Percentiles rank a stretch among this genome's conserved stretches.
Conservation (phyloP, 2,888 invertebrate genomes). For the Agrotis ipsilon region DNA sequence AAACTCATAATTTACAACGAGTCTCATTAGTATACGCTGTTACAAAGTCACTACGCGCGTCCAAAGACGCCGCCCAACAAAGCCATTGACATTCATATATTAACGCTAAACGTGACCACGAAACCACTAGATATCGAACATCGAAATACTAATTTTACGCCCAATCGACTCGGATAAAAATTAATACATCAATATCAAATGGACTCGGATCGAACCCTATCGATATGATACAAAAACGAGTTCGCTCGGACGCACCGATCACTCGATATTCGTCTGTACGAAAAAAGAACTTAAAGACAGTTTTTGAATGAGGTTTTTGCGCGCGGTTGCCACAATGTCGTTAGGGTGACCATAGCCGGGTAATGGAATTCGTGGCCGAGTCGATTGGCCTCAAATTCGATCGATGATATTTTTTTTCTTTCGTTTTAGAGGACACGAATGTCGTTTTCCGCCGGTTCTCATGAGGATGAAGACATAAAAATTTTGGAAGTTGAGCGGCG, state of each 20-base stretch:
- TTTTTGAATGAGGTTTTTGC: slow-evolving; percentile 84
- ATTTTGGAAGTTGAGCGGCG: slow-evolving; percentile 85
- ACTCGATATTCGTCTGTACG: slow-evolving; percentile 67
- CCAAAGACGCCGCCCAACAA: slow-evolving; percentile 82
- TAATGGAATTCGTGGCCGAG: slow-evolving; percentile 84
- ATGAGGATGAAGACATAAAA: slow-evolving; percentile 90
- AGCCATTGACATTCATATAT: slow-evolving; percentile 87
- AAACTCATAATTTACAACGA: slow-evolving; percentile 84
- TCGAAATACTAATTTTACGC: slow-evolving; percentile 87
- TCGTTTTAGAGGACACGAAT: slow-evolving; percentile 74
- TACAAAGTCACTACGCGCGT: slow-evolving; percentile 78
- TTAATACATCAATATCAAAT: slow-evolving; percentile 85
- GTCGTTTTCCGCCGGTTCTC: slow-evolving; percentile 81
- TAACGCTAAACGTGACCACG: slow-evolving; percentile 85
- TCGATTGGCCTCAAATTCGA: slow-evolving; percentile 78
- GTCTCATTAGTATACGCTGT: slow-evolving; percentile 85
- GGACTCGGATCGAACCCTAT: slow-evolving; percentile 65
- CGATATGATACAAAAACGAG: slow-evolving; percentile 77
- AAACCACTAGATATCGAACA: slow-evolving; percentile 82
- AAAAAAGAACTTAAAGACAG: slow-evolving; percentile 80
- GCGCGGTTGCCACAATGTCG: slow-evolving; percentile 85
- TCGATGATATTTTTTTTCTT: slow-evolving; percentile 76
- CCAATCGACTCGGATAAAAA: slow-evolving; percentile 87
- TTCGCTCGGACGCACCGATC: slow-evolving; percentile 68
- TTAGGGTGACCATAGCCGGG: slow-evolving; percentile 82